Evolutionary conservation across 2,113 vertebrate genomes (phyloP).

Genomic region (Sebastes fasciatus): DNA sequence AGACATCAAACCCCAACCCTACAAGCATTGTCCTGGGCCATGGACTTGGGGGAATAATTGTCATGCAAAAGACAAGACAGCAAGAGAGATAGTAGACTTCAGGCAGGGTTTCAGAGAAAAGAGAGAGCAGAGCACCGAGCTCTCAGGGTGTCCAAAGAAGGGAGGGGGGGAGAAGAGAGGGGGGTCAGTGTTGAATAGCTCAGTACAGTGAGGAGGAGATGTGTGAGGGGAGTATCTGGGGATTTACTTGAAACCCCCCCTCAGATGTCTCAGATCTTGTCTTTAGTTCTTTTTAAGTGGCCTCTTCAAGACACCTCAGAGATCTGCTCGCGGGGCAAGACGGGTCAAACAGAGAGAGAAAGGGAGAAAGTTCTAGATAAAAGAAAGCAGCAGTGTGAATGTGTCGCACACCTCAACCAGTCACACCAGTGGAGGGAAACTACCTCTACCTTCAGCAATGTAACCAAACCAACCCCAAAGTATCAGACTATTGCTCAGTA

Average conservation of each 20-base stretch:
- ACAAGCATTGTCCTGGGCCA: slow-evolving; percentile 79
- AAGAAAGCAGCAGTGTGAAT: slow-evolving; percentile 19
- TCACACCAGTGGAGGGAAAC: background rate
- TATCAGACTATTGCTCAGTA: background rate
- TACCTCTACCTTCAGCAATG: background rate
- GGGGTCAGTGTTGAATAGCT: slow-evolving; percentile 62
- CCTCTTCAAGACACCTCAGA: slow-evolving; percentile 52
- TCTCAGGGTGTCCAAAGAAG: slow-evolving; percentile 59
- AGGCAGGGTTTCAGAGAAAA: slow-evolving; percentile 62
- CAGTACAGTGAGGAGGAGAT: slow-evolving; percentile 70
- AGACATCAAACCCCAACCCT: slow-evolving; percentile 80
- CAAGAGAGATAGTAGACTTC: slow-evolving; percentile 74
- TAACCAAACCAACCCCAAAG: background rate
- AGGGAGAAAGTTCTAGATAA: slow-evolving; percentile 47
- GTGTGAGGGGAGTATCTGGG: slow-evolving; percentile 57
- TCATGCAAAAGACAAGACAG: slow-evolving; percentile 83
- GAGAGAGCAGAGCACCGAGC: slow-evolving; percentile 51
- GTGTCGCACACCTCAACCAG: background rate
- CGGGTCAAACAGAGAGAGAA: slow-evolving; percentile 28
- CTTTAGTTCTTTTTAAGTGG: slow-evolving; percentile 67
- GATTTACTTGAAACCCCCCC: slow-evolving; percentile 54
- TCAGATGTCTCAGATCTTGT: slow-evolving; percentile 77
- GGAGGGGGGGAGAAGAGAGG: slow-evolving; percentile 21
- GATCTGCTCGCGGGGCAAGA: slow-evolving; percentile 24
- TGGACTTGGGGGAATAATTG: slow-evolving; percentile 86